Conservation (phyloP, 37 sponge, comb jelly and placozoan genomes). For the Haliclona indistincta region DNA sequence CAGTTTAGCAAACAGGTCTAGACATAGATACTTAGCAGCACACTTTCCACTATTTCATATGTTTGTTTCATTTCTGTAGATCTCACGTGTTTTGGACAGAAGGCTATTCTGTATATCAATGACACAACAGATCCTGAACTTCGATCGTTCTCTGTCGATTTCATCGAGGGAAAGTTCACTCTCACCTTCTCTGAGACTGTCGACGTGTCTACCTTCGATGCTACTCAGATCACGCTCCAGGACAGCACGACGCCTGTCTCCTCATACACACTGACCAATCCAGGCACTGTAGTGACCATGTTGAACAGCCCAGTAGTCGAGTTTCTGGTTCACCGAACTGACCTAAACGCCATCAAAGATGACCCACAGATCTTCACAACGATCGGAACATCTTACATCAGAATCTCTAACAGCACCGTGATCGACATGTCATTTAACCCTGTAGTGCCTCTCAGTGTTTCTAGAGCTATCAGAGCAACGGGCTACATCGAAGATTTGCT, state of each 20-base stretch:
- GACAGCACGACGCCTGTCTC: slow-evolving; percentile 25
- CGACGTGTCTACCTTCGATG: slow-evolving; percentile 61
- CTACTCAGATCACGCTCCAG: slow-evolving; percentile 60
- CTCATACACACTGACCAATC: slow-evolving; percentile 40
- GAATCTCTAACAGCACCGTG: slow-evolving; percentile 29
- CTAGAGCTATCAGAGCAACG: slow-evolving; percentile 37
- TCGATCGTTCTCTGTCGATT: slow-evolving; percentile 61
- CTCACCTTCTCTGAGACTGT: slow-evolving; percentile 83
- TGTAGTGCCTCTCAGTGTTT: slow-evolving; percentile 9
- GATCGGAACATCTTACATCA: slow-evolving; percentile 56
- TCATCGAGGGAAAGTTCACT: slow-evolving; percentile 49
- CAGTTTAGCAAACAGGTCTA: too few species aligned
- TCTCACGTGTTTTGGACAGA: slow-evolving; percentile 77
- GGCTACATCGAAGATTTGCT: slow-evolving; percentile 33
- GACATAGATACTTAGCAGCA: too few species aligned
- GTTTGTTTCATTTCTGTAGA: slow-evolving; percentile 45
- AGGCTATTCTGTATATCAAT: slow-evolving; percentile 65
- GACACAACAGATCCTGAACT: slow-evolving; percentile 73
- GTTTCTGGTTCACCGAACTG: slow-evolving; percentile 41
- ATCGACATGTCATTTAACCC: slow-evolving; percentile 85
- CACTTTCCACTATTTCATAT: background rate
- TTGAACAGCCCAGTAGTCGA: slow-evolving; percentile 53
- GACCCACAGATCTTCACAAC: slow-evolving; percentile 45
- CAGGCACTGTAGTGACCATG: slow-evolving; percentile 48
- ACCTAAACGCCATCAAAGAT: slow-evolving; percentile 75